phyloP scores from a whole-genome alignment of 2,113 vertebrate species.

The Rynchops niger region DNA sequence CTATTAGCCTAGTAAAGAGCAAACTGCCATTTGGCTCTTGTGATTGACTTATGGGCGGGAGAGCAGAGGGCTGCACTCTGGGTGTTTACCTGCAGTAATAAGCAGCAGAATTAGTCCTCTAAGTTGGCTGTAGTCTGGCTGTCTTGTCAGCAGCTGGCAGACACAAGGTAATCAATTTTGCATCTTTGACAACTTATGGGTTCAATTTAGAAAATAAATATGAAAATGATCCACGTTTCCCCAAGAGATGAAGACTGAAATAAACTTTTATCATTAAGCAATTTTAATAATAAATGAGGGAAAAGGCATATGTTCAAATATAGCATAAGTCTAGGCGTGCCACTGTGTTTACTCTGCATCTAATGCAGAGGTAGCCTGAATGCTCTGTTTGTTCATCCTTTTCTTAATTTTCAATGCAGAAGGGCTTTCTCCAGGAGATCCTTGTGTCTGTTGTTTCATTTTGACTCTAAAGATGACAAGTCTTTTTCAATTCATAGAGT shows the following conservation, averaged over 20 bases:
- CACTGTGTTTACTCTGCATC: neutral
- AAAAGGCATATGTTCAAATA: neutral
- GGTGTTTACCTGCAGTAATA: neutral
- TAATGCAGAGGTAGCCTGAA: neutral
- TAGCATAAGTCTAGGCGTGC: neutral
- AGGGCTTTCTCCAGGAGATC: neutral
- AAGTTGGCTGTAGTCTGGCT: neutral
- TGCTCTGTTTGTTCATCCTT: neutral
- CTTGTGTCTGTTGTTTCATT: neutral
- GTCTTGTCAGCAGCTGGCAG: constrained; percentile 23
- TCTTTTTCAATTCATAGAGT: neutral
- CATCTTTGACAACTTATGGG: neutral
- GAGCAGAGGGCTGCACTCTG: neutral
- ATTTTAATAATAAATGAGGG: neutral
- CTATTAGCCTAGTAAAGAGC: neutral
- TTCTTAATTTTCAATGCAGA: neutral
- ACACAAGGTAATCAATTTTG: neutral
- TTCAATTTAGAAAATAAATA: neutral
- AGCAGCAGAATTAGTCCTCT: neutral
- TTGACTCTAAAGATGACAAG: neutral
- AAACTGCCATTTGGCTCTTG: neutral
- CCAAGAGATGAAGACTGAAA: neutral
- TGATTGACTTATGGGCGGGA: neutral
- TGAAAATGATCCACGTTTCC: neutral
- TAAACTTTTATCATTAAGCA: neutral